Conservation (phyloP, 2,113 vertebrate genomes). For the Erythrocercus mccallii region DNA sequence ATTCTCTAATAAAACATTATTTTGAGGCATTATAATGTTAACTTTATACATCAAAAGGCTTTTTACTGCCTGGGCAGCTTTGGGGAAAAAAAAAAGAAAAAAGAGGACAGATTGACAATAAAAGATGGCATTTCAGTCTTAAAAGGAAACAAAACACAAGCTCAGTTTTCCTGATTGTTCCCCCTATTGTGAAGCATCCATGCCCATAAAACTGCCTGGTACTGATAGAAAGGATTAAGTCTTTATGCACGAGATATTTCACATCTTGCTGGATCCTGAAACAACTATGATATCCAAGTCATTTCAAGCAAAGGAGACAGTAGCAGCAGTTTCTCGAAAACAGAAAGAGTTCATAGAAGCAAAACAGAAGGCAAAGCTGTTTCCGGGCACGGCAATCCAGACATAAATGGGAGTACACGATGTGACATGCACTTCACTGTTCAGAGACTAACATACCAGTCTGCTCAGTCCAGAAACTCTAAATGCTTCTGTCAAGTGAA, state of each 20-base stretch:
- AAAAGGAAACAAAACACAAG: not conserved
- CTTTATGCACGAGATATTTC: not conserved
- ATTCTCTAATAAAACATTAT: not conserved
- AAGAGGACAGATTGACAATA: not conserved
- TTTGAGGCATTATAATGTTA: not conserved
- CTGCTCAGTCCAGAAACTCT: not conserved
- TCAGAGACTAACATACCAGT: not conserved
- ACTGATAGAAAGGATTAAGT: not conserved
- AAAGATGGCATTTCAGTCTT: not conserved
- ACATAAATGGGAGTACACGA: not conserved
- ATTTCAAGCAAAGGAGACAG: not conserved
- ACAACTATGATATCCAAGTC: not conserved
- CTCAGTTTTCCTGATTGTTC: not conserved
- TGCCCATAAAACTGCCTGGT: not conserved
- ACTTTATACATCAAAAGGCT: not conserved
- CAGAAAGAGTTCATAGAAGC: not conserved
- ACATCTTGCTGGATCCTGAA: not conserved
- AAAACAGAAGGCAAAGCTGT: slow-evolving; percentile 14
- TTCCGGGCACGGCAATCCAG: not conserved
- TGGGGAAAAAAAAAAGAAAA: too few relatives aligned
- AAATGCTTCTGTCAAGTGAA: slow-evolving; percentile 12
- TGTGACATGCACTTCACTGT: not conserved
- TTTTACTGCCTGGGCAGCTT: not conserved
- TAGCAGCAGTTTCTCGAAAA: not conserved
- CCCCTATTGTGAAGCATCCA: not conserved